A percentile compares a stretch with the other conserved stretches of the same genome.
Evolutionary conservation across 2,113 vertebrate species (phyloP).

Genomic region (Nycticorax nycticorax): DNA sequence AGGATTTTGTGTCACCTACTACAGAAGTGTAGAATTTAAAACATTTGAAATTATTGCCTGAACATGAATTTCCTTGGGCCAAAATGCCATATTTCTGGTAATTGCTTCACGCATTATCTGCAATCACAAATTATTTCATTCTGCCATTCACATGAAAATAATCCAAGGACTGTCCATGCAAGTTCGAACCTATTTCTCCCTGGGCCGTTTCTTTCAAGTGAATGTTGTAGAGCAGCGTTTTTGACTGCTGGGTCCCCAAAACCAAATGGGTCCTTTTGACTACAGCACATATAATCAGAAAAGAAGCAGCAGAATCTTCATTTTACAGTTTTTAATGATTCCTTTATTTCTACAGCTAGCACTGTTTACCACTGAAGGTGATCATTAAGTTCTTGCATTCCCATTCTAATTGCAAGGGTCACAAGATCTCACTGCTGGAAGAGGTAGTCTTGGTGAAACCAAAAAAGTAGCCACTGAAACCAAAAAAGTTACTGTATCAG

Average conservation of each 20-base stretch:
- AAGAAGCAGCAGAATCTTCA: not conserved
- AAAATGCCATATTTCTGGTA: slow-evolving; percentile 50
- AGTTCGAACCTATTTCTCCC: not conserved
- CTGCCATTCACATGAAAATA: slow-evolving; percentile 44
- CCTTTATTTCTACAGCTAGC: not conserved
- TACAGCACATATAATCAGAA: accelerated
- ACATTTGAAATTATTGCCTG: slow-evolving; percentile 44
- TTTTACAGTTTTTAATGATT: not conserved
- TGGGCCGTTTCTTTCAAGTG: not conserved
- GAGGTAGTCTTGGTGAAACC: not conserved
- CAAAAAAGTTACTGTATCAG: not conserved
- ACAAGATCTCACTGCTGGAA: not conserved
- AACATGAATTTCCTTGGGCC: slow-evolving; percentile 51
- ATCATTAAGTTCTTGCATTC: not conserved
- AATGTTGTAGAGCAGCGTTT: not conserved
- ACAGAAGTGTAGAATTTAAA: slow-evolving; percentile 53
- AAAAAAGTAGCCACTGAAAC: not conserved
- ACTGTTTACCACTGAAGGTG: not conserved
- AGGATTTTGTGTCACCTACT: slow-evolving; percentile 50
- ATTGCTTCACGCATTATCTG: slow-evolving; percentile 43
- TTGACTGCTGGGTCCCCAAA: not conserved
- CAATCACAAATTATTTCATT: slow-evolving; percentile 52
- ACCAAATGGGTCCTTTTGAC: not conserved
- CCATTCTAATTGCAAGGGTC: not conserved
- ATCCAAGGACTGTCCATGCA: slow-evolving; percentile 14